These are phyloP conservation scores for Drosophila subquinaria DNA, from an alignment of 2,888 invertebrate species.

Conservation along the genomic window DNA sequence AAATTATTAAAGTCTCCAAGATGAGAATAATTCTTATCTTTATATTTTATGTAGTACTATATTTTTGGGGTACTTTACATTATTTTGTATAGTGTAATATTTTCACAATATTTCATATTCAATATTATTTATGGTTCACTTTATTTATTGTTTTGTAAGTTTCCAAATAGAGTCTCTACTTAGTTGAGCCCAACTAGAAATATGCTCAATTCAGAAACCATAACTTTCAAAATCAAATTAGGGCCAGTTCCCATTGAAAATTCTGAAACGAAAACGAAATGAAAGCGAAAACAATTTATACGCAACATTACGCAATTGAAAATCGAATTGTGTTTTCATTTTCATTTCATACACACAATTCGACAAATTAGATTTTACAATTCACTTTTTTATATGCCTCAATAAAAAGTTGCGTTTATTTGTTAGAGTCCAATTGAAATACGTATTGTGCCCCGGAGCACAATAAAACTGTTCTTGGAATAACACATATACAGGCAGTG, in stretches of 20 bases:
- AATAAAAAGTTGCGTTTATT: conserved; percentile 53
- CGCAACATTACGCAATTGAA: conserved; percentile 78
- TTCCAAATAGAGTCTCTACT: neutral
- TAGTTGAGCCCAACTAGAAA: conserved; percentile 15
- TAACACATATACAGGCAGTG: conserved; percentile 3
- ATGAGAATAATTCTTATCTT: no score
- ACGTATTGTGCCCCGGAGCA: conserved; percentile 70
- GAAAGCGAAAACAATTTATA: conserved; percentile 67
- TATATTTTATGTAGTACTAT: no score
- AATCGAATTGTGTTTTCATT: conserved; percentile 71
- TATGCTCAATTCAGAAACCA: conserved; percentile 33
- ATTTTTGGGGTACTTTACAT: no score
- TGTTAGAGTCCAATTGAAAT: neutral
- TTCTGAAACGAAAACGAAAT: conserved; percentile 27
- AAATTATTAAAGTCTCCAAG: no score
- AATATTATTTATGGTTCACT: neutral
- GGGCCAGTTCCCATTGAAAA: conserved; percentile 19
- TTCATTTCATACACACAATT: conserved; percentile 48
- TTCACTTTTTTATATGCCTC: conserved; percentile 49
- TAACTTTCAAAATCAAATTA: conserved; percentile 71
- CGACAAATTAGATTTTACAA: conserved; percentile 73
- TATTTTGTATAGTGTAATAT: no score
- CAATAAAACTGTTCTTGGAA: conserved; percentile 60
- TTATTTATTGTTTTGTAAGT: neutral
- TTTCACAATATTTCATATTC: neutral